Evolutionary conservation across 2,888 invertebrate genomes (phyloP).

Genomic region (Sphaerophoria taeniata): DNA sequence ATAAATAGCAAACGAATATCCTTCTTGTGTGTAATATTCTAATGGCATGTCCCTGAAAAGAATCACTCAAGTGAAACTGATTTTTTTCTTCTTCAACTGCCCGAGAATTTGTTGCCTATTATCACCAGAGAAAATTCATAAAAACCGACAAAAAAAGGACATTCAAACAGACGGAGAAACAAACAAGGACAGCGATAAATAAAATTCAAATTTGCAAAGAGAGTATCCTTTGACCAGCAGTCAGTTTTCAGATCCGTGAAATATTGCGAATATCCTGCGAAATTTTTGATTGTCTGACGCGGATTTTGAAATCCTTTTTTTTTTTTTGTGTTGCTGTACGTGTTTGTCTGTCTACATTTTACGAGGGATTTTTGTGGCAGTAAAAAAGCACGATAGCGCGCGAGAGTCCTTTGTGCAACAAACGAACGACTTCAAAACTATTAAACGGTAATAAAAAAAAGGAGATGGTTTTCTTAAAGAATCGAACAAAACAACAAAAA

Average conservation of each 20-base stretch:
- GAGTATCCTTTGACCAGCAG: slow-evolving; percentile 49
- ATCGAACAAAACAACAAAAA: slow-evolving; percentile 16
- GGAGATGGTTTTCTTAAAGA: slow-evolving; percentile 51
- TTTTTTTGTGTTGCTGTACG: slow-evolving; percentile 4
- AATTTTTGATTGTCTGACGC: neutral
- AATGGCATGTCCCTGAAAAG: slow-evolving; percentile 43
- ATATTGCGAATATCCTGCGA: slow-evolving; percentile 32
- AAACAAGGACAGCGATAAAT: slow-evolving; percentile 41
- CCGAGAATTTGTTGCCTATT: slow-evolving; percentile 66
- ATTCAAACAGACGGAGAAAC: slow-evolving; percentile 28
- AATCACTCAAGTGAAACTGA: slow-evolving; percentile 67
- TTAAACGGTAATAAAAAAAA: slow-evolving; percentile 69
- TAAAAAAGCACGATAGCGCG: slow-evolving; percentile 34
- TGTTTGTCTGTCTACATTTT: neutral
- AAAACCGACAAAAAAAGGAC: slow-evolving; percentile 22
- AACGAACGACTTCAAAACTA: slow-evolving; percentile 53
- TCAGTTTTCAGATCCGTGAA: slow-evolving; percentile 43
- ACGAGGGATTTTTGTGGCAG: slow-evolving; percentile 6
- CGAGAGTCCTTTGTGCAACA: slow-evolving; percentile 26
- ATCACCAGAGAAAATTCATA: slow-evolving; percentile 39
- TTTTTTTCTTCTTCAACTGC: slow-evolving; percentile 59
- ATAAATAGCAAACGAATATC: slow-evolving; percentile 38
- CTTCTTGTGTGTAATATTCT: slow-evolving; percentile 6
- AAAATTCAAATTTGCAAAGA: slow-evolving; percentile 63
- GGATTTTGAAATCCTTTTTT: slow-evolving; percentile 43